phyloP scores from a whole-genome alignment of 2,113 vertebrate species.

The Actinemys pallida region DNA sequence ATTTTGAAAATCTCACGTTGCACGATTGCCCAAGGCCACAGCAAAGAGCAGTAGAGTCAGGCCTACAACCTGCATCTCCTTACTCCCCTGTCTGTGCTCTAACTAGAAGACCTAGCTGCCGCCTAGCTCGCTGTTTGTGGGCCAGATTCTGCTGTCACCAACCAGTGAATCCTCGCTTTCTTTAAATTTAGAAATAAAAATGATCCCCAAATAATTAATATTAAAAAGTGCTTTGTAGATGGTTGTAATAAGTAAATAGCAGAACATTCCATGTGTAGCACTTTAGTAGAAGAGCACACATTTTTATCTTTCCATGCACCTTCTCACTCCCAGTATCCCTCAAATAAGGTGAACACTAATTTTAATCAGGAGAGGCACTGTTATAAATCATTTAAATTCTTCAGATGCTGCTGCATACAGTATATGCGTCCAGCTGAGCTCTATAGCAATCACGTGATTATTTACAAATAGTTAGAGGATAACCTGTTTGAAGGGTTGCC shows the following conservation, averaged over 20 bases:
- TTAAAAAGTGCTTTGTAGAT: background rate
- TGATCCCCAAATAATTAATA: background rate
- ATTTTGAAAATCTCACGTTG: background rate
- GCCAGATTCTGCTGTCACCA: background rate
- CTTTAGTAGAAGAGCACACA: background rate
- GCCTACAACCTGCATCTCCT: background rate
- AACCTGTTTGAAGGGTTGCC: background rate
- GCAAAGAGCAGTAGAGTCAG: background rate
- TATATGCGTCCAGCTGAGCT: background rate
- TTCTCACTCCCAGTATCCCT: background rate
- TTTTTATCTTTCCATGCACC: background rate
- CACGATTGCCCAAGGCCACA: background rate
- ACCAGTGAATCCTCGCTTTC: background rate
- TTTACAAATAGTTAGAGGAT: background rate
- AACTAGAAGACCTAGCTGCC: rapidly evolving
- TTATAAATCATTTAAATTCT: background rate
- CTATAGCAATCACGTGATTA: background rate
- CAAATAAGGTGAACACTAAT: background rate
- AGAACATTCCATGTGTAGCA: background rate
- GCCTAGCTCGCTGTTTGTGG: rapidly evolving
- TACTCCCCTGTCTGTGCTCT: background rate
- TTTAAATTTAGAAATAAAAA: background rate
- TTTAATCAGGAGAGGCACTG: background rate
- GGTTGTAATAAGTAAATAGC: background rate
- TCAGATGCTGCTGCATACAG: background rate